These are phyloP conservation scores for Poecilia velifera DNA, from an alignment of 2,797 vertebrate species.

Conservation along the genomic window DNA sequence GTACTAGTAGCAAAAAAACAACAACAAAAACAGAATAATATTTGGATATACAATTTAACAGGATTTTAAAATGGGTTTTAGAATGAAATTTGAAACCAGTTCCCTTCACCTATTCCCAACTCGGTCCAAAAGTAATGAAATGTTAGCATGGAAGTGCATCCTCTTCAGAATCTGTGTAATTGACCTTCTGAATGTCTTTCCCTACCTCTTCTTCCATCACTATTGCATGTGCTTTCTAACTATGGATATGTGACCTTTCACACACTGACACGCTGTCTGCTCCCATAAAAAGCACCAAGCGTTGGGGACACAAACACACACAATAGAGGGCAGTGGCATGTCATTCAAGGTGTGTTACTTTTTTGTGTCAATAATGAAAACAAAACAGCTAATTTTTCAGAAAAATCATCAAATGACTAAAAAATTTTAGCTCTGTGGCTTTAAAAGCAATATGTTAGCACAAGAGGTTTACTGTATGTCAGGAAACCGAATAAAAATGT, in stretches of 20 bases:
- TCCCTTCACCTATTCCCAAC: background rate
- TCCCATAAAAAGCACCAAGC: constrained; percentile 42
- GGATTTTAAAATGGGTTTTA: background rate
- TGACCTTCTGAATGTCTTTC: constrained; percentile 40
- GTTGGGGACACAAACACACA: constrained; percentile 25
- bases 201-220: background rate
- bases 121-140: background rate
- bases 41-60: background rate
- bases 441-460: background rate
- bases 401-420: background rate
- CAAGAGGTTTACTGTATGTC: background rate
- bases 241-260: constrained; percentile 60
- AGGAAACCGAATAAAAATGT: background rate
- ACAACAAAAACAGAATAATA: background rate
- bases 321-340: constrained; percentile 1
- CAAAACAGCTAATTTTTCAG: background rate
- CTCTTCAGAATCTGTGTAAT: background rate
- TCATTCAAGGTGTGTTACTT: background rate
- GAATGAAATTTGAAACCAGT: background rate
- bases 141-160: background rate
- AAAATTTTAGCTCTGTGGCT: background rate
- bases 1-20: background rate
- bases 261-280: constrained; percentile 65
- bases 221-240: constrained; percentile 1
- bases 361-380: background rate